Evolutionary conservation across 64 coral and sea anemone genomes (phyloP), one percentile per base, ranked within the genome.

Genomic region (Astreopora myriophthalma): DNA sequence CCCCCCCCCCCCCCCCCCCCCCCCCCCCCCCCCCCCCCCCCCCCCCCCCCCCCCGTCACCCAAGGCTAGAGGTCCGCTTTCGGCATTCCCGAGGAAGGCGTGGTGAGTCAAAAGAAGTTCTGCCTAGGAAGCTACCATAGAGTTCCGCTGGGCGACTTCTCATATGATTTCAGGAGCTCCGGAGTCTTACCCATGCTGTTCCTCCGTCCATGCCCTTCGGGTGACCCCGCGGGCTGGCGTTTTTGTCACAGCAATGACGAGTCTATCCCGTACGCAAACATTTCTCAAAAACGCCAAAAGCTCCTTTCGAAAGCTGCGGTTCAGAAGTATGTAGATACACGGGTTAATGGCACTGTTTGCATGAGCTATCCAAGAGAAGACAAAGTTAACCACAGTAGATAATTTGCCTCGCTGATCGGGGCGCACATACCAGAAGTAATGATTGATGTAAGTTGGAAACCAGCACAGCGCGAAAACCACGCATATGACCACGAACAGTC

Each of bases 291-390:
- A 0, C 6, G 13, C 71, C 3, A 31, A 38, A 5, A 91, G 65
- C 25, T 68, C 89, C 10, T 39, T 28, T 11, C 89, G 76, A 20
- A 91, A 91, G 0, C 32, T 44, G 0, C 40, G n/a, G 48, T 92
- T 85, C 68, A 85, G 11, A 6, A 92, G 44, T 17, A 85, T 55
- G 11, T 92, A 92, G 17, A 92, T 34, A 20, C 49, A 57, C 7
- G 89, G 89, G 22, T 92, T 92, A 12, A 92, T 38, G 10, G 89
- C 89, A 24, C 89, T 92, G 79, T 92, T 92, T 6, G 79, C 67
- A 49, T 92, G 89, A 25, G 78, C 81, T 19, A 92, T 14, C 89
- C 89, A 92, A 31, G 60, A 66, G 5, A 39, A 92, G 40, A 92
- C 24, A 12, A 84, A 38, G 5, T 1, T 3, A 2, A 30, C 34